Conservation (phyloP, 2,113 vertebrate genomes). For the Cervus canadensis region DNA sequence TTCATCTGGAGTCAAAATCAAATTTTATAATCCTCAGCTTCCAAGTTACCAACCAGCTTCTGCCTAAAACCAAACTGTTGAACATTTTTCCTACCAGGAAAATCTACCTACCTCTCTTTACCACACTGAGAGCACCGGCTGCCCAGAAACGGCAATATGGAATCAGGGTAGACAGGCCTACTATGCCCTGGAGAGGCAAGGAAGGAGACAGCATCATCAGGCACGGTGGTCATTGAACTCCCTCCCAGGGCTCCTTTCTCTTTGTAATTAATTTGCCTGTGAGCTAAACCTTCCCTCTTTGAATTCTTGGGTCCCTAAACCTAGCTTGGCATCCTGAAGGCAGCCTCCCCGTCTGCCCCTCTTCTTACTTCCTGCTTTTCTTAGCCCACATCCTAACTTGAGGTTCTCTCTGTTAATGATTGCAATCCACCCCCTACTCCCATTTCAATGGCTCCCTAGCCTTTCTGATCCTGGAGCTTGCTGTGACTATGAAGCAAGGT, state of each 20-base stretch:
- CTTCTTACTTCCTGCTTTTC: not conserved
- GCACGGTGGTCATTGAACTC: accelerated
- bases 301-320: not conserved
- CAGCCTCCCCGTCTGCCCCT: not conserved
- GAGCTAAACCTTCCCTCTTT: not conserved
- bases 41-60: not conserved
- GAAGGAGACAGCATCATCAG: accelerated
- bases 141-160: not conserved
- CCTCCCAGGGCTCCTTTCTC: not conserved
- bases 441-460: too few relatives aligned
- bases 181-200: not conserved
- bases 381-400: not conserved
- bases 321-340: not conserved
- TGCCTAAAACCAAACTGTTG: not conserved
- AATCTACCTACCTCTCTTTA: not conserved
- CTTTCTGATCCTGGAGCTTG: not conserved
- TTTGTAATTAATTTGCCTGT: not conserved
- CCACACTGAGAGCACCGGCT: not conserved
- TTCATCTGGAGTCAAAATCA: not conserved
- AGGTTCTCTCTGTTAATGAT: not conserved
- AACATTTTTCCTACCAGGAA: not conserved
- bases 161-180: not conserved
- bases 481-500: not conserved
- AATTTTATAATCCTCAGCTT: not conserved
- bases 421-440: not conserved